Evolutionary conservation across 2,113 vertebrate species (phyloP), one percentile per base, ranked within the genome.

Genomic region (Perccottus glenii): DNA sequence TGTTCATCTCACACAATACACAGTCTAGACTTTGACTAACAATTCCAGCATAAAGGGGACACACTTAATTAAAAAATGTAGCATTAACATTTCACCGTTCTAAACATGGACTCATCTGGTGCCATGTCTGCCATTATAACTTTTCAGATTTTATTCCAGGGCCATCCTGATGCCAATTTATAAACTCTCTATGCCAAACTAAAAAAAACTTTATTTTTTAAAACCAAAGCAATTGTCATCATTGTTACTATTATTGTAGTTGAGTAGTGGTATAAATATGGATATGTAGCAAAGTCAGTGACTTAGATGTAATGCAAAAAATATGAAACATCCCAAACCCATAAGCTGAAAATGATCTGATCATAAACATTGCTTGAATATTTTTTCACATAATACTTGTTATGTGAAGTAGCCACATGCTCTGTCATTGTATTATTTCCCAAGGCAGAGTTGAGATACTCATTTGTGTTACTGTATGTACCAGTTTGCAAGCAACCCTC

Each of bases 201-300:
- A 83, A 87, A 78, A 76, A 70, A 78, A 86, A 75, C 75, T 90
- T 91, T 92, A 88, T 93, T 93, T 93, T 92, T 90, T 85, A 92
- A 92, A 93, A 93, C 93, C 93, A 94, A 93, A 94, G 92, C 91
- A 92, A 93, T 89, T 89, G 82, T 89, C 84, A 85, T 86, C 80
- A 81, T 91, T 90, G 71, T 81, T 73, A 87, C 90, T 81, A 83
- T 82, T 83, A 75, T 88, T 68, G 69, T 88, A 62, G 64, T 71
- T 80, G 65, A 88, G 55, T 58, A 69, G 43, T 85, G 81, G 78
- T 82, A 73, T 62, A 85, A 42, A 78, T 88, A 88, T 88, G 84
- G 81, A 93, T 90, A 93, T 93, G 93, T 94, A 94, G 93, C 93
- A 94, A 82, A 93, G 91, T 92, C 90, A 66, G 76, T 85, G 90